Evolutionary conservation across 2,888 invertebrate species (phyloP).

Genomic region (Drosophila birchii): DNA sequence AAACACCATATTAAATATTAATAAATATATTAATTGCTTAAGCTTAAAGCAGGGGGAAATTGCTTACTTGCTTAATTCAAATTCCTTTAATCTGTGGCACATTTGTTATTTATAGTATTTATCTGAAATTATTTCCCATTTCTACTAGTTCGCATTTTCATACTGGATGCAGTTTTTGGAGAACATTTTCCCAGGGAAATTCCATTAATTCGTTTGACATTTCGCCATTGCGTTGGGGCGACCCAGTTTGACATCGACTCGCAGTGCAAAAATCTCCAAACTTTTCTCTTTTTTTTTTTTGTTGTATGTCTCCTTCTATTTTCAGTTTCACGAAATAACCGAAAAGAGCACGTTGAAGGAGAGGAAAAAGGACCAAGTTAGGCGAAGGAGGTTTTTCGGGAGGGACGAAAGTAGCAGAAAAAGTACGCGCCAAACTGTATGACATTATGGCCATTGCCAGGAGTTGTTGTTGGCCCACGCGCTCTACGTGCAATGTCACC

Average conservation of each 20-base stretch:
- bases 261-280: constrained; percentile 54
- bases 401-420: constrained; percentile 40
- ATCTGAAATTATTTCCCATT: constrained; percentile 5
- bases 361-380: constrained; percentile 15
- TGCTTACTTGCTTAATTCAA: too few species aligned
- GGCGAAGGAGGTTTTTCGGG: constrained; percentile 1
- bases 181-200: constrained; percentile 55
- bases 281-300: constrained; percentile 22
- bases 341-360: constrained; percentile 31
- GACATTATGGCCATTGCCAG: constrained; percentile 68
- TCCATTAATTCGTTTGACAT: constrained; percentile 74
- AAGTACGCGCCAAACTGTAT: constrained; percentile 70
- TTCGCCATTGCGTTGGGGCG: constrained; percentile 66
- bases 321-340: constrained; percentile 42
- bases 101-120: constrained; percentile 28
- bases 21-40: neutral
- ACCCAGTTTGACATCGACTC: constrained; percentile 59
- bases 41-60: too few species aligned
- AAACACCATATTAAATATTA: neutral
- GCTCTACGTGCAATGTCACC: constrained; percentile 67
- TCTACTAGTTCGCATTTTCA: neutral
- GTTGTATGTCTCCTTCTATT: constrained; percentile 1
- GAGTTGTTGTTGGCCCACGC: constrained; percentile 47
- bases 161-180: constrained; percentile 45
- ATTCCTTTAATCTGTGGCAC: constrained; percentile 59